These are phyloP conservation scores for Burhinus bistriatus DNA, from an alignment of 2,113 vertebrate genomes.

Conservation along the genomic window DNA sequence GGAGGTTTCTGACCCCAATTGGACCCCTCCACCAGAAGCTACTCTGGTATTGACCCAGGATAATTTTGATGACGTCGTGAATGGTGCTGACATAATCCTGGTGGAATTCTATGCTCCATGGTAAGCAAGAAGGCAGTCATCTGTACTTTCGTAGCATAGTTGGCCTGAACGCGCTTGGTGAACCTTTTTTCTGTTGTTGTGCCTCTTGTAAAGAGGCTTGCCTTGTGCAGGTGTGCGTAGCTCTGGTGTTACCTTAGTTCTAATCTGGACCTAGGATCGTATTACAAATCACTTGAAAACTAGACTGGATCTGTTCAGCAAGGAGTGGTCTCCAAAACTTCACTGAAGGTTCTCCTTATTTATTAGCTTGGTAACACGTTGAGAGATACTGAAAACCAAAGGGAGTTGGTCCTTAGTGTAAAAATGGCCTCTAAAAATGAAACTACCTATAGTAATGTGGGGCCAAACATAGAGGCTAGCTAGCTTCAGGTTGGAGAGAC, in stretches of 20 bases:
- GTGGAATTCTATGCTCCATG: constrained; percentile 99
- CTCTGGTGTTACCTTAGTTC: not conserved
- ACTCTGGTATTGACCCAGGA: constrained; percentile 90
- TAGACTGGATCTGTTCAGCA: not conserved
- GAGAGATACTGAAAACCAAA: not conserved
- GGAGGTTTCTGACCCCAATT: constrained; percentile 88
- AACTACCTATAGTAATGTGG: not conserved
- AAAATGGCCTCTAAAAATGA: not conserved
- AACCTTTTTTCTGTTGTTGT: not conserved
- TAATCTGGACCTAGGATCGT: not conserved
- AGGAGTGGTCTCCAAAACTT: not conserved
- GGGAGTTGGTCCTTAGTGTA: not conserved
- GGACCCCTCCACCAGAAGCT: constrained; percentile 92
- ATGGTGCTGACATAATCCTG: constrained; percentile 90
- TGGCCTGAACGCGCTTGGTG: not conserved
- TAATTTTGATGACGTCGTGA: constrained; percentile 89
- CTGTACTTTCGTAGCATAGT: not conserved
- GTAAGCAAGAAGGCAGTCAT: constrained; percentile 69
- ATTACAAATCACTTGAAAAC: not conserved
- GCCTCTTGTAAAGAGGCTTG: not conserved
- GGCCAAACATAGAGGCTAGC: not conserved
- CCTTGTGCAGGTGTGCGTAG: not conserved
- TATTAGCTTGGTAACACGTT: not conserved
- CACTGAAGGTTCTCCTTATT: not conserved
- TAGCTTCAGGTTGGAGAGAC: not conserved